Evolutionary conservation across 2,113 vertebrate species (phyloP), one percentile per base, ranked within the genome.

Genomic region (Recurvirostra avosetta): DNA sequence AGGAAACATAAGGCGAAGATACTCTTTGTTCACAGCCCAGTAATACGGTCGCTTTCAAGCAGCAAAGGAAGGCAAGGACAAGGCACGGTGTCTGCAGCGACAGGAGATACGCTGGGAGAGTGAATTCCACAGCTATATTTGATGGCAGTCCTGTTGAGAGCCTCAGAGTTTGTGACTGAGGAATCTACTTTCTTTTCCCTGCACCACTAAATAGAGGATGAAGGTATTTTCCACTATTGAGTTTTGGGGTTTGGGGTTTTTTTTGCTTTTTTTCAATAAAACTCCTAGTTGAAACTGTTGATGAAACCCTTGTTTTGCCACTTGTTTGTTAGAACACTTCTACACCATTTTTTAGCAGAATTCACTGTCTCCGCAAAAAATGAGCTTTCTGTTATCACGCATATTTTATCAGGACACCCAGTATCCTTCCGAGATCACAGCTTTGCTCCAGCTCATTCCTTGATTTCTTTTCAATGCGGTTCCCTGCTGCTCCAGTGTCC

Each of bases 61-160:
- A 49, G 25, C 40, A 16, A 30, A 89, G 32, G 32, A n/a, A 86
- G 36, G 4, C 26, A 34, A 52, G 19, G 29, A 43, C 30, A 56
- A 56, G 30, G 15, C 34, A 17, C 0, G 0, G 4, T 9, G 76
- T 36, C 36, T 62, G 7, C 36, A 56, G 49, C 1, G 1, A 20
- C 56, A 76, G 73, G 30, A 76, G 27, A 34, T 13, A 29, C 0
- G 4, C 17, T 70, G 50, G 16, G 53, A 61, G 36, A 68, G 19
- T 49, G 62, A 85, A 55, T 32, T 40, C 40, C 50, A 55, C 12
- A 53, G 26, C 11, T 56, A 11, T 30, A 58, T 43, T 22, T 63
- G 38, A 43, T 23, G 8, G 14, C 22, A 78, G 38, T 32, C 55
- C 38, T 62, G 11, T 47, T 53, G 29, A 20, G 12, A 88, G 11